Percentiles rank a stretch among this genome's conserved stretches.
phyloP scores from a whole-genome alignment of 2,888 invertebrate species.

The Ectobius pallidus region DNA sequence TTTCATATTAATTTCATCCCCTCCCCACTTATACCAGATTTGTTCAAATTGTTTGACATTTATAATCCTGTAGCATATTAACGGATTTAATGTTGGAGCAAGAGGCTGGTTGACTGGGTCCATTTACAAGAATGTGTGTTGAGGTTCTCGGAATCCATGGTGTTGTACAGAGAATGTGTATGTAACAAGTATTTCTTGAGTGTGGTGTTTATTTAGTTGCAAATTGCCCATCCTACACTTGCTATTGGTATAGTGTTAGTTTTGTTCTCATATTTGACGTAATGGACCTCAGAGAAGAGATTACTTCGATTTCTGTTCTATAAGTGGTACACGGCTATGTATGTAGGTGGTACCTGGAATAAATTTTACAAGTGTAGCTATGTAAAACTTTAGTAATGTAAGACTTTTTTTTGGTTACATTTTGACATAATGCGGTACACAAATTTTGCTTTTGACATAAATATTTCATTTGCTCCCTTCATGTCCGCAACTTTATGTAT shows the following conservation, averaged over 20 bases:
- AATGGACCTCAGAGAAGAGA: too few relatives aligned
- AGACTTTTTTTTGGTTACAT: background rate
- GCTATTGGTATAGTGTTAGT: background rate
- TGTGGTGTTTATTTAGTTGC: constrained; percentile 10
- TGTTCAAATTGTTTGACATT: constrained; percentile 9
- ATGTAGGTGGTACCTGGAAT: constrained; percentile 34
- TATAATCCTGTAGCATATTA: constrained; percentile 17
- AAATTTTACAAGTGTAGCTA: constrained; percentile 27
- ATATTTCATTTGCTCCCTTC: too few relatives aligned
- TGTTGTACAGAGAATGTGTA: constrained; percentile 30
- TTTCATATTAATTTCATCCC: constrained; percentile 22
- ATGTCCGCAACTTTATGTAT: too few relatives aligned
- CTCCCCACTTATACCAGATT: background rate
- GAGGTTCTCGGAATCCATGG: constrained; percentile 18
- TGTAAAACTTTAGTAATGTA: background rate
- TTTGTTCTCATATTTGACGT: background rate
- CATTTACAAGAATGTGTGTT: constrained; percentile 35
- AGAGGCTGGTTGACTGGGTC: constrained; percentile 40
- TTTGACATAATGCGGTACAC: too few relatives aligned
- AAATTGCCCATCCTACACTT: constrained; percentile 10
- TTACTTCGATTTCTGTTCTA: background rate
- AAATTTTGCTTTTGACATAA: too few relatives aligned
- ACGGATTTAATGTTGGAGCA: constrained; percentile 27
- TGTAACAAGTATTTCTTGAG: constrained; percentile 20
- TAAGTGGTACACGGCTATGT: too few relatives aligned